These are phyloP conservation scores for Aradophagus sp. DNA, from an alignment of 1,140 invertebrate genomes.

Conservation along the genomic window DNA sequence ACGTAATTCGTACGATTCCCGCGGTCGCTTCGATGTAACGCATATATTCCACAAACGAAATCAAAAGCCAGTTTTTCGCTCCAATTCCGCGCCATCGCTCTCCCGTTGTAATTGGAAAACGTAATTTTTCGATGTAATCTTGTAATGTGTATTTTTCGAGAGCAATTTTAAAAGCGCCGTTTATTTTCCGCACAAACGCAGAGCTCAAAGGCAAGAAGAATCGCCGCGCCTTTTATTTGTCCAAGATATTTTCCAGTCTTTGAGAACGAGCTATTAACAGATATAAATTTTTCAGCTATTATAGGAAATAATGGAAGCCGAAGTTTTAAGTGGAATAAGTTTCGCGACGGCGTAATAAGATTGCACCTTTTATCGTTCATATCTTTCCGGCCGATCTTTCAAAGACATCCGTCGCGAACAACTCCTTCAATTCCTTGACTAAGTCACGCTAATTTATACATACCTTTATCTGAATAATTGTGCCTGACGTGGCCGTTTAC, in stretches of 20 bases:
- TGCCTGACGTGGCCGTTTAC: slow-evolving; percentile 48
- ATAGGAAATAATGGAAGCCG: slow-evolving; percentile 44
- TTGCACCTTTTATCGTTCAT: slow-evolving; percentile 46
- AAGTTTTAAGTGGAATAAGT: slow-evolving; percentile 49
- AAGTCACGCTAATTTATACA: slow-evolving; percentile 54
- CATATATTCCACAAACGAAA: too few species aligned
- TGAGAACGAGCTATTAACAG: slow-evolving; percentile 38
- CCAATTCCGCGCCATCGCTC: too few species aligned
- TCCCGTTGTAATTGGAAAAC: too few species aligned
- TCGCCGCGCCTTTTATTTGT: slow-evolving; percentile 5
- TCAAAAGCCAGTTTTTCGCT: too few species aligned
- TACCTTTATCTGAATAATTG: slow-evolving; percentile 58
- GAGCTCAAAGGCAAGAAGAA: too few species aligned
- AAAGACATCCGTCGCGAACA: slow-evolving; percentile 43
- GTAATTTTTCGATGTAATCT: too few species aligned
- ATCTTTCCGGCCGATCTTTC: slow-evolving; percentile 46
- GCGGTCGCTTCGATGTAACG: too few species aligned
- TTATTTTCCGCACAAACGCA: too few species aligned
- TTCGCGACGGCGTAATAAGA: slow-evolving; percentile 51
- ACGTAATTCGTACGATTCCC: too few species aligned
- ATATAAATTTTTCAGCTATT: slow-evolving; percentile 49
- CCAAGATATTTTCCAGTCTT: slow-evolving; percentile 20
- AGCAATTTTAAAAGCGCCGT: too few species aligned
- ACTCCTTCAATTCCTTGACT: slow-evolving; percentile 51
- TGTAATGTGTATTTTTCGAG: too few species aligned